phyloP scores from a whole-genome alignment of 2,113 vertebrate species.

The Mungos mungo region DNA sequence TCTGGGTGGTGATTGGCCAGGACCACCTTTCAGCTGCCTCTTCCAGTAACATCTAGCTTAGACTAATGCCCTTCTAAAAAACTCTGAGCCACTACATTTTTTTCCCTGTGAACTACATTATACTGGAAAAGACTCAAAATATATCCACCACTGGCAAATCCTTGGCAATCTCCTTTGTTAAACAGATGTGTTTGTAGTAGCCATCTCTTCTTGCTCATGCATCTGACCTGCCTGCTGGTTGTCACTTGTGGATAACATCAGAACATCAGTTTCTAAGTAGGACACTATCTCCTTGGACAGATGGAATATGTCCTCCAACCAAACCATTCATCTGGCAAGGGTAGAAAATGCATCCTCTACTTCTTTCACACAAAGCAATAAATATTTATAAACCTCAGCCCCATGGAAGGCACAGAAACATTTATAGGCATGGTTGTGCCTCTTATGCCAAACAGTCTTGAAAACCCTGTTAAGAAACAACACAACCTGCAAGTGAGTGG shows the following conservation, averaged over 20 bases:
- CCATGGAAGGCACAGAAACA: neutral
- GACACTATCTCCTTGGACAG: neutral
- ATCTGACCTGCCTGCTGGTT: neutral
- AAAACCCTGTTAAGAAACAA: neutral
- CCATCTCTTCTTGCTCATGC: neutral
- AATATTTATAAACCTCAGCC: neutral
- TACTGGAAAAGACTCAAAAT: neutral
- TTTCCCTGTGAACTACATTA: neutral
- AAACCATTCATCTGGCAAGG: neutral
- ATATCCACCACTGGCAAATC: neutral
- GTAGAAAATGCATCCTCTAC: neutral
- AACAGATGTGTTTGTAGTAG: neutral
- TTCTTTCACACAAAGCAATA: neutral
- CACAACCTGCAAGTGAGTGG: neutral
- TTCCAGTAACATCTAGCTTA: neutral
- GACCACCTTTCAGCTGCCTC: neutral
- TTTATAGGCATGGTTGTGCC: neutral
- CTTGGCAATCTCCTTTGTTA: neutral
- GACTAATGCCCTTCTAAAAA: neutral
- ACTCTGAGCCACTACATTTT: neutral
- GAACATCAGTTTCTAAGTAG: neutral
- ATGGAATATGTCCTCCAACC: neutral
- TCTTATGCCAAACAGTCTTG: neutral
- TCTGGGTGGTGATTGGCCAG: neutral
- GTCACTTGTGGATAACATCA: neutral